Evolutionary conservation across 1,140 invertebrate genomes (phyloP).

Genomic region (Macrotrachela quadricornifera): DNA sequence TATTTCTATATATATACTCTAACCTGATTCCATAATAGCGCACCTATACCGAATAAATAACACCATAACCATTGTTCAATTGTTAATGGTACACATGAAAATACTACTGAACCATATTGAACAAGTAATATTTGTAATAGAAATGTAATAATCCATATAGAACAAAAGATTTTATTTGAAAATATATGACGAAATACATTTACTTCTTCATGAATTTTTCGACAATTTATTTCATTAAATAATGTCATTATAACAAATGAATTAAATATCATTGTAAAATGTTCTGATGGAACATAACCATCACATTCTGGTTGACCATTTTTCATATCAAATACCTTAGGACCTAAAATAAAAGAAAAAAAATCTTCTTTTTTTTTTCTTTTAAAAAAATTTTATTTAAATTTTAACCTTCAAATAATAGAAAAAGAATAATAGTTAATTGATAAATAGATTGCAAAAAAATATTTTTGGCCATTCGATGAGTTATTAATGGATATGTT

Average conservation of each 20-base stretch:
- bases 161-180: constrained; percentile 92
- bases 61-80: constrained; percentile 98
- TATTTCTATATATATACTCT: constrained; percentile 1
- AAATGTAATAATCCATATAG: constrained; percentile 83
- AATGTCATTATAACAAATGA: constrained; percentile 99
- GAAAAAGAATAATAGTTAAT: constrained; percentile 1
- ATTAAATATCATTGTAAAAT: constrained; percentile 98
- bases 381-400: neutral
- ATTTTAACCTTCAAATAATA: constrained; percentile 10
- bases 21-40: constrained; percentile 86
- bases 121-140: constrained; percentile 69
- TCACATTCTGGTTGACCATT: constrained; percentile 45
- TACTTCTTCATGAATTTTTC: constrained; percentile 95
- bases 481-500: constrained; percentile 5
- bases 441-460: constrained; percentile 8
- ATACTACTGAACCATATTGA: constrained; percentile 85
- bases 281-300: constrained; percentile 52
- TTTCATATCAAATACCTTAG: constrained; percentile 72
- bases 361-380: neutral
- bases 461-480: constrained; percentile 6
- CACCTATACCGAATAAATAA: constrained; percentile 80
- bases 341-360: constrained; percentile 19
- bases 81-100: constrained; percentile 65
- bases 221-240: constrained; percentile 97
- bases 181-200: constrained; percentile 75